Evolutionary conservation across 2,113 vertebrate species (phyloP).

Genomic region (Climacteris rufus): DNA sequence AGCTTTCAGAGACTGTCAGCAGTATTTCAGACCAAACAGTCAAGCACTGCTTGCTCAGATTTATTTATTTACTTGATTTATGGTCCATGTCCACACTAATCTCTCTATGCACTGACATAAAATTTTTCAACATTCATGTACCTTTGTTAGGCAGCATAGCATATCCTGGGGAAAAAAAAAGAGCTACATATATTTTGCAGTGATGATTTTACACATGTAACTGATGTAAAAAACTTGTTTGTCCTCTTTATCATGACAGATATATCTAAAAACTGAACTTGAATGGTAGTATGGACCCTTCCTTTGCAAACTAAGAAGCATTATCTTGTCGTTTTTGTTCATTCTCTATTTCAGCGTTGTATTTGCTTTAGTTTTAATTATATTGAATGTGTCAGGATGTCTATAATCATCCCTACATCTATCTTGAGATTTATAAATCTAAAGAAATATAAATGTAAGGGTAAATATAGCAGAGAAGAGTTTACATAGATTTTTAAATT

Average conservation of each 20-base stretch:
- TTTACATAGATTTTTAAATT: not conserved
- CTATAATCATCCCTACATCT: not conserved
- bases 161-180: not conserved
- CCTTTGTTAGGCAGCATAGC: not conserved
- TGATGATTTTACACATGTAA: not conserved
- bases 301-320: not conserved
- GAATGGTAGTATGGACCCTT: not conserved
- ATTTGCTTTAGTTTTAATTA: conserved; percentile 36
- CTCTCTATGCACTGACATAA: not conserved
- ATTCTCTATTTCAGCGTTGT: not conserved
- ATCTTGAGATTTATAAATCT: not conserved
- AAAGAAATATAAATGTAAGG: not conserved
- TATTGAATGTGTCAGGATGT: not conserved
- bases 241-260: not conserved
- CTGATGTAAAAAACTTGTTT: not conserved
- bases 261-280: not conserved
- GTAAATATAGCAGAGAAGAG: not conserved
- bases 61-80: conserved; percentile 52
- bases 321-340: not conserved
- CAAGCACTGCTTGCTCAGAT: conserved; percentile 24
- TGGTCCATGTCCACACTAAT: not conserved
- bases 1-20: not conserved
- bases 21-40: conserved; percentile 33
- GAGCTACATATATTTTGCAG: not conserved
- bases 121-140: conserved; percentile 3